These are phyloP conservation scores for Monochamus alternatus DNA, from an alignment of 2,888 invertebrate species.

Conservation along the genomic window DNA sequence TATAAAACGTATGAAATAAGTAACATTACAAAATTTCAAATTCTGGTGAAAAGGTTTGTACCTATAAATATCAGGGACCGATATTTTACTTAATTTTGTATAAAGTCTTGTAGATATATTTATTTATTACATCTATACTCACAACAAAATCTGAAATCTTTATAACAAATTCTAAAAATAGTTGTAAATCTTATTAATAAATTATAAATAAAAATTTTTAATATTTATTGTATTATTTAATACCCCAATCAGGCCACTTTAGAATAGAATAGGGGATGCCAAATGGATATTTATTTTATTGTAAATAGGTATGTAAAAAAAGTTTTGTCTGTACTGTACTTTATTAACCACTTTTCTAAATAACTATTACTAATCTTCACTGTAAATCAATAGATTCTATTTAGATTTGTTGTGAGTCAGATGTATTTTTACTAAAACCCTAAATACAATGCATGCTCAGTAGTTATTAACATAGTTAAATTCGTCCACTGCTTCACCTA, in stretches of 20 bases:
- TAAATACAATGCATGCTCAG: slow-evolving; percentile 45
- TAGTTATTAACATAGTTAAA: slow-evolving; percentile 40
- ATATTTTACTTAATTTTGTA: slow-evolving; percentile 68
- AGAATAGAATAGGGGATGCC: slow-evolving; percentile 38
- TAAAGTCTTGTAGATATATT: slow-evolving; percentile 71
- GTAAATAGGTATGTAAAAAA: slow-evolving; percentile 59
- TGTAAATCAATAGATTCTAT: slow-evolving; percentile 46
- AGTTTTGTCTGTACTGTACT: slow-evolving; percentile 51
- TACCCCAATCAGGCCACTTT: slow-evolving; percentile 35
- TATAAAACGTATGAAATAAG: slow-evolving; percentile 44
- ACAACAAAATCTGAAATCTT: slow-evolving; percentile 69
- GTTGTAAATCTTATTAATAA: slow-evolving; percentile 67
- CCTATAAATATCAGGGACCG: slow-evolving; percentile 69
- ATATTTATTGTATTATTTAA: slow-evolving; percentile 51
- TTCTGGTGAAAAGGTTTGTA: slow-evolving; percentile 58
- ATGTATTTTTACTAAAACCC: slow-evolving; percentile 60
- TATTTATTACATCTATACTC: slow-evolving; percentile 72
- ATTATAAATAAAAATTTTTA: slow-evolving; percentile 59
- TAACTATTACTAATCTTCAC: slow-evolving; percentile 59
- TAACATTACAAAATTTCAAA: slow-evolving; percentile 42
- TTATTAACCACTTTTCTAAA: slow-evolving; percentile 48
- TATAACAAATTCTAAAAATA: slow-evolving; percentile 65
- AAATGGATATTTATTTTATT: slow-evolving; percentile 41
- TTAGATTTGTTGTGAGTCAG: slow-evolving; percentile 70
- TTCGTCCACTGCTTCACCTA: slow-evolving; percentile 5